Evolutionary conservation across 1,140 invertebrate genomes (phyloP).

Genomic region (Stratiolaelaps scimitus): DNA sequence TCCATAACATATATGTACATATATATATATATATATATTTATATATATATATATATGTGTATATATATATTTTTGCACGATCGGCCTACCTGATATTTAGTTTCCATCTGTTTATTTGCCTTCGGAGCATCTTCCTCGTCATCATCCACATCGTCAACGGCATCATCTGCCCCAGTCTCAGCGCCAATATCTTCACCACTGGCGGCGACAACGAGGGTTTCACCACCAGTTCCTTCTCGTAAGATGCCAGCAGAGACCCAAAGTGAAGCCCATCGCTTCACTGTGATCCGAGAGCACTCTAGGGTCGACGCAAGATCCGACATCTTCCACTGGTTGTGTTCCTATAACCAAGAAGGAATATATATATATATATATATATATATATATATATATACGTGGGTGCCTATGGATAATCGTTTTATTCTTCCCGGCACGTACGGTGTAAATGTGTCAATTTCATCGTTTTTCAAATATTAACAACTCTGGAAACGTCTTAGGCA

Average conservation of each 20-base stretch:
- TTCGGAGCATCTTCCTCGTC: conserved; percentile 57
- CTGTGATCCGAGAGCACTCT: conserved; percentile 21
- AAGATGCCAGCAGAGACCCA: conserved; percentile 70
- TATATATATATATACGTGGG: conserved; percentile 29
- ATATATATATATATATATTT: too few relatives aligned
- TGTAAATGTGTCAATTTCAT: too few relatives aligned
- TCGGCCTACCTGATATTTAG: conserved; percentile 33
- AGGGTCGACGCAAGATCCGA: conserved; percentile 67
- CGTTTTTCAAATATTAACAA: too few relatives aligned
- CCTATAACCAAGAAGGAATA: conserved; percentile 42
- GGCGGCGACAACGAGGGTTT: conserved; percentile 46
- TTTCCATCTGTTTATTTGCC: conserved; percentile 3
- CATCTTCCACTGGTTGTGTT: conserved; percentile 71
- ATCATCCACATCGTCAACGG: conserved; percentile 49
- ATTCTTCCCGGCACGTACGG: too few relatives aligned
- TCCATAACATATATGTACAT: too few relatives aligned
- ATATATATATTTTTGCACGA: too few relatives aligned
- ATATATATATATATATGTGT: too few relatives aligned
- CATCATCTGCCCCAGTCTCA: conserved; percentile 43
- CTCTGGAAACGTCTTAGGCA: too few relatives aligned
- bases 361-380: too few relatives aligned
- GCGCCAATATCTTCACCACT: conserved; percentile 1
- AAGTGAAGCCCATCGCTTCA: conserved; percentile 61
- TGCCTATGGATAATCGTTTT: too few relatives aligned
- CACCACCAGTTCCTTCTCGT: conserved; percentile 57